Conservation (phyloP, 2,113 vertebrate genomes). For the Chelonoidis abingdonii region DNA sequence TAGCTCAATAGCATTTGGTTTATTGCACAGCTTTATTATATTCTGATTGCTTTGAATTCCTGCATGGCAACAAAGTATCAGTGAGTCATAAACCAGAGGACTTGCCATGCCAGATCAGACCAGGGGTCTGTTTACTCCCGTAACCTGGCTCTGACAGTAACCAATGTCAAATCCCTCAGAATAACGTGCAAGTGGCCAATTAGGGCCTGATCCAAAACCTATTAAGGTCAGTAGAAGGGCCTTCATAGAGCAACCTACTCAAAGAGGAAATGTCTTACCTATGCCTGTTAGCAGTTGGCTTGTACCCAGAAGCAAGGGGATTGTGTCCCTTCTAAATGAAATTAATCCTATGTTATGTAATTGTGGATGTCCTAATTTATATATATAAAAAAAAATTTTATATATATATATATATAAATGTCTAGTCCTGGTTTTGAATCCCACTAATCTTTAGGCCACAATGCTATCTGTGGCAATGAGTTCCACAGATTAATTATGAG, state of each 20-base stretch:
- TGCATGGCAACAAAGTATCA: rapidly evolving
- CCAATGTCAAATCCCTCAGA: not conserved
- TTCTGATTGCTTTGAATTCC: not conserved
- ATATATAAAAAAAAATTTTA: too few relatives aligned
- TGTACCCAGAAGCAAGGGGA: not conserved
- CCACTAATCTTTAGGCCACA: not conserved
- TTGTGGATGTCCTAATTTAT: not conserved
- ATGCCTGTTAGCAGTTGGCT: not conserved
- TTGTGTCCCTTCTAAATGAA: not conserved
- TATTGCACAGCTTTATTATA: not conserved
- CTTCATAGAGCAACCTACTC: not conserved
- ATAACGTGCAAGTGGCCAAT: not conserved
- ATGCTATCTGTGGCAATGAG: rapidly evolving
- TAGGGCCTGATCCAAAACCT: rapidly evolving
- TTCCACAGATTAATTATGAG: not conserved
- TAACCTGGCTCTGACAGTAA: not conserved
- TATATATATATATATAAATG: not conserved
- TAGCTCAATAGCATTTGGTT: not conserved
- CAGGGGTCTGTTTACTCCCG: not conserved
- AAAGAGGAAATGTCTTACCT: not conserved
- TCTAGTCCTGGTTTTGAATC: rapidly evolving
- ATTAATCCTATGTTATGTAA: not conserved
- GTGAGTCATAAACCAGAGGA: not conserved
- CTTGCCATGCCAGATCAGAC: not conserved
- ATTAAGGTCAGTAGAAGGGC: not conserved